Evolutionary conservation across 2,797 vertebrate genomes (phyloP).

Genomic region (Spinus pinus): DNA sequence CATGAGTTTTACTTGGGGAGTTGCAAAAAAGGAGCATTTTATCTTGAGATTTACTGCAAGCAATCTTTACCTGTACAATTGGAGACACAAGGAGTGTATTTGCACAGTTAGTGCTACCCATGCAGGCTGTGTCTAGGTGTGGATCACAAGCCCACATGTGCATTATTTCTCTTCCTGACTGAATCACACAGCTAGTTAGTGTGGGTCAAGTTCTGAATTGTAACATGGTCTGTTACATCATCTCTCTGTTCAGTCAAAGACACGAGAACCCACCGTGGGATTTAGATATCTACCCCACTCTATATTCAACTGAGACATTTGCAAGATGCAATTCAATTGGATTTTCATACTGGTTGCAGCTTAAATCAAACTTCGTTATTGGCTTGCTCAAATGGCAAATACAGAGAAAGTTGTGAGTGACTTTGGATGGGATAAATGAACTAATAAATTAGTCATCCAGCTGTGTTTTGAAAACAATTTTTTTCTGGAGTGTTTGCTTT

Average conservation of each 20-base stretch:
- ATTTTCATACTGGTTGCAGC: neutral
- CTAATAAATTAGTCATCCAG: neutral
- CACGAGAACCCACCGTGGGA: neutral
- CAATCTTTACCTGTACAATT: neutral
- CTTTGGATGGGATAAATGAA: neutral
- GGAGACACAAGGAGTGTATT: neutral
- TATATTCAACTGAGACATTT: neutral
- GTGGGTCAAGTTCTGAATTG: neutral
- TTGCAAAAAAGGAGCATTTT: neutral
- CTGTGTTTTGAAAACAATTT: neutral
- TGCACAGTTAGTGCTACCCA: neutral
- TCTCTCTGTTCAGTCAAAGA: neutral
- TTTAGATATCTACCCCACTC: neutral
- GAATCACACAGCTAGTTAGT: neutral
- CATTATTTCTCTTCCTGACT: neutral
- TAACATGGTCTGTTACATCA: neutral
- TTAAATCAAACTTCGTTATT: conserved; percentile 12
- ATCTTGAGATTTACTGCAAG: neutral
- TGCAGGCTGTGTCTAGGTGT: neutral
- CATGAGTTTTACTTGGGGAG: neutral
- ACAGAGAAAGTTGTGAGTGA: neutral
- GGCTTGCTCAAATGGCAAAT: neutral
- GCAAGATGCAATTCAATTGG: neutral
- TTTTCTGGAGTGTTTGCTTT: neutral
- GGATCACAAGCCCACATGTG: neutral